Evolutionary conservation across 2,113 vertebrate genomes (phyloP), one percentile per base, ranked within the genome.

Genomic region (Cercopithecus mona): DNA sequence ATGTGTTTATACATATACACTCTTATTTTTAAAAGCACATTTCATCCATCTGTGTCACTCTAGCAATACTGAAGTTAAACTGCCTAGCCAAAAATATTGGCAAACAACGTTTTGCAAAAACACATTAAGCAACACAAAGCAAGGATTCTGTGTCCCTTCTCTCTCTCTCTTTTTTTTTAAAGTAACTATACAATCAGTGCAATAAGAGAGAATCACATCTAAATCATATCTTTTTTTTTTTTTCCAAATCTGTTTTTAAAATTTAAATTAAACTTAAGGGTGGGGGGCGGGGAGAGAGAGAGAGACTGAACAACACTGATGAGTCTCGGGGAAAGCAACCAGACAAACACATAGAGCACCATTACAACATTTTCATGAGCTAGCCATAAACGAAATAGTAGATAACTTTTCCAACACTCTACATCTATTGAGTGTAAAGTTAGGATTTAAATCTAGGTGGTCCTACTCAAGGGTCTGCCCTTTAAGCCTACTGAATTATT

Each of bases 181-280:
- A 38, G 32, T 35, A 17, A 59, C 20, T 5, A 5, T 55, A 72
- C 48, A 11, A 81, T 52, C 40, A 87, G 17, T 55, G 35, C 4
- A 83, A 40, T 25, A 91, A 91, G 59, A 59, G 16, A 79, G 22
- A 8, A 48, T 11, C 57, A 92, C 35, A 9, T 55, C 5, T 6
- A 17, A 64, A 68, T 35, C 30, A 35, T 35, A 32, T 68, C 66
- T 68, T 18, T 16, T 18, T 16, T 66, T 76, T 38, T 32, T 87
- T 83, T 88, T 61, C 12, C 11, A 92, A 72, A 83, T 64, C 23
- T 57, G 45, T 59, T 68, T 84, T 76, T 43, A 84, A 88, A 70
- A 52, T 59, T 43, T 88, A 55, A 57, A 89, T 27, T 57, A 93
- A 84, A 45, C 11, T 23, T 20, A 20, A 70, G 59, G 43, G 11